Base-by-base conservation (phyloP, 2,113 vertebrate species). In the Kobus ellipsiprymnus region DNA sequence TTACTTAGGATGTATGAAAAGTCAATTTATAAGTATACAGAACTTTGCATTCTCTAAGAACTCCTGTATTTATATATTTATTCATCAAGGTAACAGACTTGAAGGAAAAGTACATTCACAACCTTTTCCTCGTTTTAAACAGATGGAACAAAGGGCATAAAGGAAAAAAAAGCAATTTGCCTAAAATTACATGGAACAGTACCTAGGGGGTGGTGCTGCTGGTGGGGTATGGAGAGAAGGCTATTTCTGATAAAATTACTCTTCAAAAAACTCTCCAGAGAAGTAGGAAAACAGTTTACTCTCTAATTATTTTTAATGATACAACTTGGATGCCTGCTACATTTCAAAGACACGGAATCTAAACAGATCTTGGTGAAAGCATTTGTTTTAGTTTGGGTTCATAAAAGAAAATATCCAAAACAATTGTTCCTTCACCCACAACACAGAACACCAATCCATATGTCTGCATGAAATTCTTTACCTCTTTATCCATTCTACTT, bases 91-190 rank as follows among this genome's bases (percentile, higher is more conserved):
- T 89, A 96, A 96, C 48, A 95, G 46, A 94, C 48, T 90, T 96
- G 80, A 98, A 97, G 97, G 87, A 90, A 64, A 98, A 97, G 64
- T 57, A 64, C 74, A 94, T 82, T 94, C 89, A 87, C 11, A 21
- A 89, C 87, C 95, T 97, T 96, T 83, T 98, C 80, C 87, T 97
- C 84, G 46, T 96, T 97, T 97, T 96, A 87, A 95, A 95, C 62
- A 94, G 82, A 97, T 12, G 40, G 94, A 97, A 96, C 91, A 96
- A 96, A 94, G 33, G 64, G 59, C 44, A 93, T 64, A 91, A 77
- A 89, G 48, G 93, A 57, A 90, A 83, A 90, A 80, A 64, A 94
- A 96, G 96, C 78, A 97, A 98, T 97, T 92, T 97, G 87, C 52
- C 94, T 95, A 96, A 97, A 97, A 98, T 98, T 95, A 97, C 86